Evolutionary conservation across 2,797 vertebrate genomes (phyloP), one percentile per base, ranked within the genome.

Genomic region (Sardinella longiceps): DNA sequence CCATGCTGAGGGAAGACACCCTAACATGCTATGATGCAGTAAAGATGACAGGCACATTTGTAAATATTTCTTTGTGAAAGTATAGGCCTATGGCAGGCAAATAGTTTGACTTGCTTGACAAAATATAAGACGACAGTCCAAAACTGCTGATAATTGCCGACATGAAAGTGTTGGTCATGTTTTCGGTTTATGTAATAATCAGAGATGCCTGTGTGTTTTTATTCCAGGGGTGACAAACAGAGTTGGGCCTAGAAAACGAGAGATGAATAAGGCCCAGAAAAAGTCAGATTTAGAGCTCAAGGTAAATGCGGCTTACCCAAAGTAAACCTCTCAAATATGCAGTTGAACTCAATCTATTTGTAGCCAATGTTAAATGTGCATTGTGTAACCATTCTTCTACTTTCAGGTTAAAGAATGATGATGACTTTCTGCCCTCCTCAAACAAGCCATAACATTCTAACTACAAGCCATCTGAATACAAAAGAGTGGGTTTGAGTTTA

Each of bases 241-340:
- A 84, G 60, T 80, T n/a, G 80, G 28, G 5, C 37, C 88, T 12
- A 91, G 91, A 83, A 92, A 84, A 80, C 89, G 92, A 88, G 91
- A 93, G 1, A 15, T 82, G 81, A 83, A 20, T 0, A 82, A 66
- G 56, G 46, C 20, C 23, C 88, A 89, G 84, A 91, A 28, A 83
- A 92, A 92, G 77, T 86, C 87, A 28, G 91, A 91, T 60, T 81
- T 91, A 81, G 87, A 91, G 20, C 83, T 87, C 25, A 93, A 90
- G 90, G 92, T 93, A 83, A 88, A 51, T 56, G 63, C 46, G 28
- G 45, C 20, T 80, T 74, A 39, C 51, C 9, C 2, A 30, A 5
- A 3, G 1, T 18, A 48, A 48, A 81, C 48, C 43, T 81, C 58
- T n/a, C 15, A 39, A 85, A 63, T 39, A 53, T 43, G 37, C 14